Evolutionary conservation across 2,888 invertebrate species (phyloP), one percentile per base, ranked within the genome.

Genomic region (Agrotis exclamationis): DNA sequence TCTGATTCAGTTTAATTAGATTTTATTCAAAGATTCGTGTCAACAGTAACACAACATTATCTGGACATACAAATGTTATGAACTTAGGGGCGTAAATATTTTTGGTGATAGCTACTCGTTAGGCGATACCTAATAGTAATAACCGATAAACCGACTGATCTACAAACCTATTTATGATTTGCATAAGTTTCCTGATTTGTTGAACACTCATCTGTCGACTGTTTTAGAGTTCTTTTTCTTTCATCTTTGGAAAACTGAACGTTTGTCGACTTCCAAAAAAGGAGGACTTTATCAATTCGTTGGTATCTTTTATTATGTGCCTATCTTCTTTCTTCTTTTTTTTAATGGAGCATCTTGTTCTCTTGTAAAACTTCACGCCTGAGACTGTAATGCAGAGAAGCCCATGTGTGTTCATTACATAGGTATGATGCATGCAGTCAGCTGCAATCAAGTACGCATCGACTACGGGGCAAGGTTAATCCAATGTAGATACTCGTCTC

Each of bases 381-480:
- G 64, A 48, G 20, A 64, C 53, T 74, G 79, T 67, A 74, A 62
- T 74, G 76, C 75, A 84, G 85, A 83, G 87, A 89, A 90, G 87
- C 88, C 89, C 80, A 85, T 84, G 58, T 83, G 83, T 86, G 85
- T 74, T 65, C 68, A 63, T 70, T 67, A 81, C 77, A 75, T 57
- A n/a, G n/a, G n/a, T n/a, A 81, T 78, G 71, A 76, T 70, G 75
- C 82, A 83, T 77, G 76, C 77, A 79, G 80, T 83, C 87, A 86
- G 85, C 86, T 89, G 88, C 88, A 88, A 89, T 88, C 88, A 86
- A 87, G 87, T 87, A 85, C 87, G 73, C 76, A 79, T 74, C 70
- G 68, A 70, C 83, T 72, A 67, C 84, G 71, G 85, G 83, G 79
- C 91, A 91, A 91, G 90, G 91, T 90, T 90, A 89, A 88, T 87